These are phyloP conservation scores for Leucophenga varia DNA, from an alignment of 1,140 invertebrate genomes.

Conservation along the genomic window DNA sequence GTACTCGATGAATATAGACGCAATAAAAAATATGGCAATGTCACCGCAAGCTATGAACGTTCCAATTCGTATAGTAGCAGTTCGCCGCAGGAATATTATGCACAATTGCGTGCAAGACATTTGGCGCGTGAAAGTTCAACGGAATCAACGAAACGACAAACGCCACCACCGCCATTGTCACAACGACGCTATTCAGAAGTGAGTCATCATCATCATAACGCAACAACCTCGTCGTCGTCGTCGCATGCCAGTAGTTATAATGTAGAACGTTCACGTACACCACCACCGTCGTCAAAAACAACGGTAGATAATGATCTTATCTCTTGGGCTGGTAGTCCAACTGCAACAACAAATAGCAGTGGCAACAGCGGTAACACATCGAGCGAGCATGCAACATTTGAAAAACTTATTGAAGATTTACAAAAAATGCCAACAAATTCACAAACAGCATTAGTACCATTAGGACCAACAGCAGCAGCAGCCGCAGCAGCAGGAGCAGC, in stretches of 20 bases:
- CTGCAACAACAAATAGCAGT: no score
- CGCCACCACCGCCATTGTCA: conserved; percentile 55
- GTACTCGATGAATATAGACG: conserved; percentile 78
- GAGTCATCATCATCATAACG: conserved; percentile 33
- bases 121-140: neutral
- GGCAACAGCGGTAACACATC: no score
- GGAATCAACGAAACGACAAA: neutral
- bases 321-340: conserved; percentile 68
- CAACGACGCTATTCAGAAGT: conserved; percentile 59
- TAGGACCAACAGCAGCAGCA: conserved; percentile 36
- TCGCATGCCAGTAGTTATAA: conserved; percentile 2
- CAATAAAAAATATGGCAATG: conserved; percentile 53
- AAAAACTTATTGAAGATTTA: conserved; percentile 61
- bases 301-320: conserved; percentile 66
- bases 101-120: conserved; percentile 23
- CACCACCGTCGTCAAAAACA: conserved; percentile 49
- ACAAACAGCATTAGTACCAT: conserved; percentile 42
- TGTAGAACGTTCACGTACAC: conserved; percentile 56
- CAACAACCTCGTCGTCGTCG: conserved; percentile 37
- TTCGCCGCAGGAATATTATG: conserved; percentile 19
- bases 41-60: conserved; percentile 59
- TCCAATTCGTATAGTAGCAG: conserved; percentile 39
- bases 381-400: conserved; percentile 58
- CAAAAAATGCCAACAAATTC: conserved; percentile 54
- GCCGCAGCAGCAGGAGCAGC: conserved; percentile 14